These are phyloP conservation scores for Zele albiditarsus DNA, from an alignment of 2,888 invertebrate species.

Conservation along the genomic window DNA sequence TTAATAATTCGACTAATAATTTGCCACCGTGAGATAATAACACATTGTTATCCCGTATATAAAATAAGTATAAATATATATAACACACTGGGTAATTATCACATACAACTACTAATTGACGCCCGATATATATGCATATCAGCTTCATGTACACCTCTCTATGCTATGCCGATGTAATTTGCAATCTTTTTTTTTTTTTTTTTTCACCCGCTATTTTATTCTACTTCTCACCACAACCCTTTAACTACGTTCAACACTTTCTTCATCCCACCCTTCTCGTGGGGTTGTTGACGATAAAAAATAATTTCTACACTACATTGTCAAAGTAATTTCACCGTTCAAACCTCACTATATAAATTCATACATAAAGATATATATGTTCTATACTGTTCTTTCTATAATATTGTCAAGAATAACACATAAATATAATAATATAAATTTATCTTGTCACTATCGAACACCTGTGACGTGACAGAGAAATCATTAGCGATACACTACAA, in stretches of 20 bases:
- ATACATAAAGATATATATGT: too few species aligned
- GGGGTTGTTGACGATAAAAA: slow-evolving; percentile 41
- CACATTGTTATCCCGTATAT: slow-evolving; percentile 18
- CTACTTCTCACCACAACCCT: background rate
- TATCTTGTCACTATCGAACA: background rate
- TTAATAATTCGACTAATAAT: too few species aligned
- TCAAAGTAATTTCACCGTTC: background rate
- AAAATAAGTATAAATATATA: background rate
- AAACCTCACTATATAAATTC: too few species aligned
- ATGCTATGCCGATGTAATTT: slow-evolving; percentile 2
- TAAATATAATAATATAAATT: slow-evolving; percentile 19
- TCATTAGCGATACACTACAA: slow-evolving; percentile 21
- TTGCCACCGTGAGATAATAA: slow-evolving; percentile 13
- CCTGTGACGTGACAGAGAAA: slow-evolving; percentile 31
- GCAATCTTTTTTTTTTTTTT: background rate
- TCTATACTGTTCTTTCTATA: slow-evolving; percentile 3
- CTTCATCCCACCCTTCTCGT: too few species aligned
- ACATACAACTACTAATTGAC: slow-evolving; percentile 47
- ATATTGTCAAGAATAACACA: slow-evolving; percentile 10
- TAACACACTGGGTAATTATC: slow-evolving; percentile 45
- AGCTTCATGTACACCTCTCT: slow-evolving; percentile 19
- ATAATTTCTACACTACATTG: slow-evolving; percentile 45
- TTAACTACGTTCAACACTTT: background rate
- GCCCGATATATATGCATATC: slow-evolving; percentile 26
- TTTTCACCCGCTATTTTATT: background rate